Conservation (phyloP, 2,888 invertebrate genomes). For the Cistogaster globosa region DNA sequence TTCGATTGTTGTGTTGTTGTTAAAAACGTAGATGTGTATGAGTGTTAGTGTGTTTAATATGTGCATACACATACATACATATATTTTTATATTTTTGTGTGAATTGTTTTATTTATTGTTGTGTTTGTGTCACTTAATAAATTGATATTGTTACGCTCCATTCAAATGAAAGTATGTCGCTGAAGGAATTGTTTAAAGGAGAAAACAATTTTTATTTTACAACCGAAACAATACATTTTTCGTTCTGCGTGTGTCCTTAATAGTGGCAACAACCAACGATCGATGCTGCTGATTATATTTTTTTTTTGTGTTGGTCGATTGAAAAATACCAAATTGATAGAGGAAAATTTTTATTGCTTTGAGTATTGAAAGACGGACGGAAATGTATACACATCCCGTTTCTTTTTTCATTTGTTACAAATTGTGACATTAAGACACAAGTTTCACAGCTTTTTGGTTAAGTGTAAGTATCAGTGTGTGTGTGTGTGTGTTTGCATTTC, state of each 20-base stretch:
- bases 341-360: conserved; percentile 23
- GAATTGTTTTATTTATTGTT: conserved; percentile 30
- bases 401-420: conserved; percentile 25
- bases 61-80: no score
- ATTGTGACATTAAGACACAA: conserved; percentile 34
- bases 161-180: conserved; percentile 5
- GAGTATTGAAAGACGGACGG: conserved; percentile 36
- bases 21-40: neutral
- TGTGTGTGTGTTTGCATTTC: neutral
- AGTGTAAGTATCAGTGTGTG: neutral
- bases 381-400: neutral
- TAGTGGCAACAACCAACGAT: conserved; percentile 2
- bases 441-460: conserved; percentile 19
- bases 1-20: conserved; percentile 44
- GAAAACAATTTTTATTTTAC: conserved; percentile 31
- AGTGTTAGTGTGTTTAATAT: neutral
- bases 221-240: conserved; percentile 40
- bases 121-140: conserved; percentile 65
- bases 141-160: conserved; percentile 65
- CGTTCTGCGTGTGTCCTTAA: conserved; percentile 42
- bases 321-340: conserved; percentile 28
- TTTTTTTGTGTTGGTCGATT: conserved; percentile 11
- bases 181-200: conserved; percentile 29
- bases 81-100: no score
- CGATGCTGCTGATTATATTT: neutral